These are phyloP conservation scores for Oryctes rhinoceros DNA, from an alignment of 1,140 invertebrate species.

Conservation along the genomic window DNA sequence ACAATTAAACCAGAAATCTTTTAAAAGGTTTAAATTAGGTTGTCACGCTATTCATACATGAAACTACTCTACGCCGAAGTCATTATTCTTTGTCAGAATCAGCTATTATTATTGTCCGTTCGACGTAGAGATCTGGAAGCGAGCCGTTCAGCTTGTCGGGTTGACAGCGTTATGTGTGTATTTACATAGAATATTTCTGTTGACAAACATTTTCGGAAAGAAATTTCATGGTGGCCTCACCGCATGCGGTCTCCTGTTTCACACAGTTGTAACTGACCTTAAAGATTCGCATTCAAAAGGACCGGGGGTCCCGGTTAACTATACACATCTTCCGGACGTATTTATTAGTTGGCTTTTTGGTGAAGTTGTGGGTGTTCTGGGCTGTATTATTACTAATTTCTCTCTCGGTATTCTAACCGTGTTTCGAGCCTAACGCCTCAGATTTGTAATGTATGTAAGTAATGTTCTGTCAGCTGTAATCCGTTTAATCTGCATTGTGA, in stretches of 20 bases:
- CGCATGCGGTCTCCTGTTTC: constrained; percentile 50
- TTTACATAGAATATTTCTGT: constrained; percentile 56
- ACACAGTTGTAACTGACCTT: constrained; percentile 49
- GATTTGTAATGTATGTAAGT: no score
- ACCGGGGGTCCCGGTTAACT: neutral
- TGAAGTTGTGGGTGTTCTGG: constrained; percentile 47
- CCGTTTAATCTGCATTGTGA: neutral
- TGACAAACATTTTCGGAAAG: constrained; percentile 58
- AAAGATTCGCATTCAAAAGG: constrained; percentile 28
- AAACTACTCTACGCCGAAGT: constrained; percentile 39
- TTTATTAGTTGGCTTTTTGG: constrained; percentile 44
- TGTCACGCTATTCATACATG: constrained; percentile 44
- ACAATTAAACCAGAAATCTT: constrained; percentile 8
- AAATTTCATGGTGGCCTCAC: constrained; percentile 57
- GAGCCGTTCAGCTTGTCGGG: constrained; percentile 39
- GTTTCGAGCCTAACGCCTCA: neutral
- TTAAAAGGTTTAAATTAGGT: constrained; percentile 44
- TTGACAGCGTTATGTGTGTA: constrained; percentile 50
- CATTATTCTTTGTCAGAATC: constrained; percentile 54
- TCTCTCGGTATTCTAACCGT: neutral
- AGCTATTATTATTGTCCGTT: constrained; percentile 49
- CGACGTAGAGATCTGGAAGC: constrained; percentile 32
- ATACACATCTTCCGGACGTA: constrained; percentile 38
- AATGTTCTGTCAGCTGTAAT: no score
- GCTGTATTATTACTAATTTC: constrained; percentile 27